phyloP scores from a whole-genome alignment of 2,888 invertebrate genomes.

The Ormyrus thymus region DNA sequence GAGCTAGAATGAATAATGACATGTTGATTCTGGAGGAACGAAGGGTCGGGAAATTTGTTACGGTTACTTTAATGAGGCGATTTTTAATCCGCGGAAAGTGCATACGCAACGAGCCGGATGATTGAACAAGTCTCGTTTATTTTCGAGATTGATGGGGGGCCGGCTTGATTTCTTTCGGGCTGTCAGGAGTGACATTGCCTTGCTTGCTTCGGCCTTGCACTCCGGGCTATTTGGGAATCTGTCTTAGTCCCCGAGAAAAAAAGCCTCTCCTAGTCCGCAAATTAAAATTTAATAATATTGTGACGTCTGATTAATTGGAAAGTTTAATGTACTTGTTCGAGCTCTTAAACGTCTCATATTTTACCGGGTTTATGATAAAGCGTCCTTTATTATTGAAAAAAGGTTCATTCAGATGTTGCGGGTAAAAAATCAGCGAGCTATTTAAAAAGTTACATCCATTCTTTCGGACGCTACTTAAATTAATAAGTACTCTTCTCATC shows the following conservation, averaged over 20 bases:
- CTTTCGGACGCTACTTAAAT: too few relatives aligned
- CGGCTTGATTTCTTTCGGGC: neutral
- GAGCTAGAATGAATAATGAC: slow-evolving; percentile 10
- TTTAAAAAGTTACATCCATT: too few relatives aligned
- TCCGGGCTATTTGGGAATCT: neutral
- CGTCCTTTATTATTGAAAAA: too few relatives aligned
- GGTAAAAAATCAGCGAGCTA: too few relatives aligned
- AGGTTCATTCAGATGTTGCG: too few relatives aligned
- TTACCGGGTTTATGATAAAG: too few relatives aligned
- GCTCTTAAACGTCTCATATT: too few relatives aligned
- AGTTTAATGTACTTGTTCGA: too few relatives aligned
- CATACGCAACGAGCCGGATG: slow-evolving; percentile 9
- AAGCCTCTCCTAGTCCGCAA: neutral
- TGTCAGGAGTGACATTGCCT: neutral
- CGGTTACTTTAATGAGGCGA: slow-evolving; percentile 31
- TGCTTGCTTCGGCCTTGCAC: slow-evolving; percentile 3
- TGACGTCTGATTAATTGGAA: too few relatives aligned
- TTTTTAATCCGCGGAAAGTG: slow-evolving; percentile 46
- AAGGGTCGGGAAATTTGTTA: slow-evolving; percentile 33
- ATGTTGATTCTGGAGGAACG: slow-evolving; percentile 8
- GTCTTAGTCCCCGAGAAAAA: neutral
- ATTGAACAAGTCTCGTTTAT: slow-evolving; percentile 45
- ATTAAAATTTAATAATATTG: too few relatives aligned
- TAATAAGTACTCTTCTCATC: too few relatives aligned
- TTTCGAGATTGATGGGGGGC: slow-evolving; percentile 43